phyloP scores from a whole-genome alignment of 2,888 invertebrate species.

The Augiades crinisus region DNA sequence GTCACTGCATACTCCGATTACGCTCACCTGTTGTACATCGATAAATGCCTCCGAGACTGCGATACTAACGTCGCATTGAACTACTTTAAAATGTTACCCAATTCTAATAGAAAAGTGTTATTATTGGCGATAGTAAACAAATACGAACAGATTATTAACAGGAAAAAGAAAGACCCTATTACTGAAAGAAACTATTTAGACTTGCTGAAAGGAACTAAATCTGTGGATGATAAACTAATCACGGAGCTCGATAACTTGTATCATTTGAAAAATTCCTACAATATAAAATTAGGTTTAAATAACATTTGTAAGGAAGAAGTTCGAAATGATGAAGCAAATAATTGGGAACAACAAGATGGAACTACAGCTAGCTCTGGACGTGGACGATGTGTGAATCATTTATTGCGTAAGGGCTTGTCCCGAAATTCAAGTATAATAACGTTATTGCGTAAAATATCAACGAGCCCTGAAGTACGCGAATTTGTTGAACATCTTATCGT shows the following conservation, averaged over 20 bases:
- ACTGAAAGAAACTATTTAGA: conserved; percentile 71
- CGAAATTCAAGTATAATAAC: conserved; percentile 45
- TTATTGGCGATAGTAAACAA: conserved; percentile 57
- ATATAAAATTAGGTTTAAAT: conserved; percentile 51
- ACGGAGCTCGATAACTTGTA: conserved; percentile 60
- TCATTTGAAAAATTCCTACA: conserved; percentile 65
- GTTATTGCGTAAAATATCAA: conserved; percentile 55
- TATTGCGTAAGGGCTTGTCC: conserved; percentile 46
- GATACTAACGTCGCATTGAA: conserved; percentile 61
- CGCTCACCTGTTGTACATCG: conserved; percentile 59
- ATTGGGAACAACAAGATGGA: conserved; percentile 43
- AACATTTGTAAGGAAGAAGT: conserved; percentile 53
- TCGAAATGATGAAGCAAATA: conserved; percentile 42
- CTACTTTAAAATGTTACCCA: conserved; percentile 53
- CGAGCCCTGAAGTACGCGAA: conserved; percentile 52
- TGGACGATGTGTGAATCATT: conserved; percentile 50
- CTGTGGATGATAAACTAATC: conserved; percentile 50
- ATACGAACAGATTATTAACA: conserved; percentile 64
- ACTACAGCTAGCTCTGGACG: conserved; percentile 46
- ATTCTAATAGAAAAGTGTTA: conserved; percentile 51
- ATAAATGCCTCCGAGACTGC: conserved; percentile 62
- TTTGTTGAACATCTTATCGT: conserved; percentile 57
- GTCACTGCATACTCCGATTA: conserved; percentile 54
- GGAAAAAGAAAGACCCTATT: conserved; percentile 40
- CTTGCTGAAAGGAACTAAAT: conserved; percentile 64